Conservation (phyloP, 2,888 invertebrate species). For the Strigamia crassipes region DNA sequence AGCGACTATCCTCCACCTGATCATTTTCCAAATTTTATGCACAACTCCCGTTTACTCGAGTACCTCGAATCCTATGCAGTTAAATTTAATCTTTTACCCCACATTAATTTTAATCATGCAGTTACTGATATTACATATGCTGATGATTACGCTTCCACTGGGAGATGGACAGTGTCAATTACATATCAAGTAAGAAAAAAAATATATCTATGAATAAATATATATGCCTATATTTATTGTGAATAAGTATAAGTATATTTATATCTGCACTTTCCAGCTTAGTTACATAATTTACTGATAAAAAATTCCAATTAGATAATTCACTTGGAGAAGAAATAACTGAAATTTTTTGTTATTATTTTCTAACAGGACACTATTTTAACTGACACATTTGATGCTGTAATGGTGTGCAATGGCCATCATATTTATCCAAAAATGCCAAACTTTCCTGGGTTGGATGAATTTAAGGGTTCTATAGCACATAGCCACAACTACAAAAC, state of each 20-base stretch:
- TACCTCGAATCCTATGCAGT: slow-evolving; percentile 55
- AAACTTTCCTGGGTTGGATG: slow-evolving; percentile 56
- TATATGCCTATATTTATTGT: too few relatives aligned
- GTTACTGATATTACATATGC: slow-evolving; percentile 46
- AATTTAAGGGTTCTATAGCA: slow-evolving; percentile 53
- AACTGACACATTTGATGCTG: slow-evolving; percentile 56
- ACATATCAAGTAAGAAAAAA: slow-evolving; percentile 51
- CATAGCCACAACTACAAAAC: slow-evolving; percentile 56
- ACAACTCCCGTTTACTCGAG: slow-evolving; percentile 57
- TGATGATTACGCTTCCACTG: slow-evolving; percentile 54
- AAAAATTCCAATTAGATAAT: slow-evolving; percentile 29
- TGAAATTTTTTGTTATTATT: too few relatives aligned
- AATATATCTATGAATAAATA: too few relatives aligned
- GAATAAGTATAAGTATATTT: neutral
- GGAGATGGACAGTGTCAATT: slow-evolving; percentile 56
- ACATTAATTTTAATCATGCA: slow-evolving; percentile 50
- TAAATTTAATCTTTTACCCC: slow-evolving; percentile 51
- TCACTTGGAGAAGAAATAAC: neutral
- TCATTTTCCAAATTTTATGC: slow-evolving; percentile 61
- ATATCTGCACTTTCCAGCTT: neutral
- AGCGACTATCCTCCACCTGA: slow-evolving; percentile 61
- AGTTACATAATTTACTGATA: too few relatives aligned
- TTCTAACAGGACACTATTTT: neutral
- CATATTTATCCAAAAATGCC: slow-evolving; percentile 60
- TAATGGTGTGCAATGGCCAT: slow-evolving; percentile 62